A percentile compares a stretch with the other conserved stretches of the same genome.
These are phyloP conservation scores for Kryphioiulus occultus DNA, from an alignment of 2,888 invertebrate genomes.

Conservation along the genomic window DNA sequence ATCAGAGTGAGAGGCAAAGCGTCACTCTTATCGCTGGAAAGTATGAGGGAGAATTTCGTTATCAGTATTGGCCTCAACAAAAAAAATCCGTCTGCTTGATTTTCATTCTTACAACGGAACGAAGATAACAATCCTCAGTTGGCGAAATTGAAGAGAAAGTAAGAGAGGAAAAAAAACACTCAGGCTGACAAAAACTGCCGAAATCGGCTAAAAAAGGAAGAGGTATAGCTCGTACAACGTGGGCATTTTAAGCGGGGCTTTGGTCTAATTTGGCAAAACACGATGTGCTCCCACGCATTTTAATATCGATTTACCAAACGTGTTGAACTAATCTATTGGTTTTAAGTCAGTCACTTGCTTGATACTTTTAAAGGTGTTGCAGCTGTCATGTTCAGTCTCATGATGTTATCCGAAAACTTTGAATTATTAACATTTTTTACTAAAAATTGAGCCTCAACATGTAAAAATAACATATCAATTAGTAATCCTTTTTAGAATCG, in stretches of 20 bases:
- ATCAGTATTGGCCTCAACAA: constrained; percentile 37
- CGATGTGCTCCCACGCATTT: background rate
- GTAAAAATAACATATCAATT: no score
- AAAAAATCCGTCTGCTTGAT: constrained; percentile 47
- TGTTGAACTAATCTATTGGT: background rate
- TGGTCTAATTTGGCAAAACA: background rate
- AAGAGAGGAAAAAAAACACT: constrained; percentile 42
- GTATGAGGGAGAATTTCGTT: constrained; percentile 41
- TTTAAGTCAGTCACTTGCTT: no score
- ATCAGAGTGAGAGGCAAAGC: constrained; percentile 40
- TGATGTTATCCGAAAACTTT: no score
- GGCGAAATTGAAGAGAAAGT: constrained; percentile 40
- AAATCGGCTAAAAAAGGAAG: constrained; percentile 16
- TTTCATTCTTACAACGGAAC: constrained; percentile 45
- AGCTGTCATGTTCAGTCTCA: no score
- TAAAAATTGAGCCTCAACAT: no score
- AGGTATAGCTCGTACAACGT: background rate
- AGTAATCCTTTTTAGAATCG: no score
- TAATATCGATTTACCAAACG: background rate
- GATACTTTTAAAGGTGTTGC: no score
- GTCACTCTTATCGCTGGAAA: constrained; percentile 46
- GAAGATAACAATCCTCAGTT: constrained; percentile 42
- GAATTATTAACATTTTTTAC: no score
- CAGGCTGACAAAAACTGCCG: constrained; percentile 37
- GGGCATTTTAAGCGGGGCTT: constrained; percentile 21